A percentile compares a stretch with the other conserved stretches of the same genome.
phyloP scores from a whole-genome alignment of 2,797 vertebrate species.

The Halcyon leucocephala region DNA sequence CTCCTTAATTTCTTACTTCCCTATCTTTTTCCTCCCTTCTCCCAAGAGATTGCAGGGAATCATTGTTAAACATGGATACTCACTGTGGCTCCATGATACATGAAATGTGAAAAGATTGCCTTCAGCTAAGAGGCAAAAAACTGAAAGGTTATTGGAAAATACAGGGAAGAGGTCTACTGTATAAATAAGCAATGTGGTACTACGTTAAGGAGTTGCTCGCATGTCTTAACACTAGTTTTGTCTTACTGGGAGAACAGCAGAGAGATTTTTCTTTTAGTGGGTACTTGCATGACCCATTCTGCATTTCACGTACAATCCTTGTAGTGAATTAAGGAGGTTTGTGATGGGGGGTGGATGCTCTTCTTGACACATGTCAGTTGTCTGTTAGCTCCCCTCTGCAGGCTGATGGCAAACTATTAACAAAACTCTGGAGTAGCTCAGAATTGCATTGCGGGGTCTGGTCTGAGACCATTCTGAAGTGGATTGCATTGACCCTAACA shows the following conservation, averaged over 20 bases:
- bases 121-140: background rate
- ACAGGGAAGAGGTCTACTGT: background rate
- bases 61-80: background rate
- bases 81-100: background rate
- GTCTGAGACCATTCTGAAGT: background rate
- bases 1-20: background rate
- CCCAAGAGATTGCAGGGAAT: background rate
- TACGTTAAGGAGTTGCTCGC: fast-evolving
- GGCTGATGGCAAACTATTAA: background rate
- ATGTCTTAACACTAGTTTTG: background rate
- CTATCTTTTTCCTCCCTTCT: background rate
- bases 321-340: background rate
- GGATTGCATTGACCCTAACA: background rate
- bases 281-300: background rate
- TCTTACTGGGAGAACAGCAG: background rate
- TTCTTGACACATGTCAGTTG: background rate
- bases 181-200: background rate
- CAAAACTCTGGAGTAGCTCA: background rate
- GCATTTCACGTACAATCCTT: background rate
- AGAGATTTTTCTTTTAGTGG: background rate
- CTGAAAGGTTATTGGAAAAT: background rate
- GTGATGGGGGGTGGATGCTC: background rate
- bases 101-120: background rate
- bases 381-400: background rate
- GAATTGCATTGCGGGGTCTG: background rate